Conservation (phyloP, 2,797 vertebrate genomes). For the Malurus splendens region DNA sequence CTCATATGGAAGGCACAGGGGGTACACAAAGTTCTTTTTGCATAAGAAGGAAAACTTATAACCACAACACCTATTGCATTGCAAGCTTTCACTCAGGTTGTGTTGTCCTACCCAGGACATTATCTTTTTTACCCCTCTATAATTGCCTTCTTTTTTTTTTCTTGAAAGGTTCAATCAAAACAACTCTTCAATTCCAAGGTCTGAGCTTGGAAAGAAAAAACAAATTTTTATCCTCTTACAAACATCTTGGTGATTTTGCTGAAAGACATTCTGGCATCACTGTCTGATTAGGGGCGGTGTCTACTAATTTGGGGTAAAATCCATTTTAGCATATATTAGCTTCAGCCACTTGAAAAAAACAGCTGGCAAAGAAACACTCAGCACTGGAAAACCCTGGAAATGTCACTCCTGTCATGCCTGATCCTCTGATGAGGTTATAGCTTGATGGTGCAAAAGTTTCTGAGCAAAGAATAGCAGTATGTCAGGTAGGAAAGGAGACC, state of each 20-base stretch:
- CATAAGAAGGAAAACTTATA: background rate
- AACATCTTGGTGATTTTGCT: background rate
- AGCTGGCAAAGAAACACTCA: background rate
- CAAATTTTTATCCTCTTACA: background rate
- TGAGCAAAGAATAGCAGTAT: background rate
- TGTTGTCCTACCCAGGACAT: background rate
- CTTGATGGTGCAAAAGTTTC: background rate
- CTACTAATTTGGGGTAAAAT: background rate
- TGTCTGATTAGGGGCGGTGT: background rate
- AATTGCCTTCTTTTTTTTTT: background rate
- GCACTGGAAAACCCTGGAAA: background rate
- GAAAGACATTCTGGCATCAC: background rate
- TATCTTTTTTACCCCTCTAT: background rate
- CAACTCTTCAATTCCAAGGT: background rate
- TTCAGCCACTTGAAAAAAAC: background rate
- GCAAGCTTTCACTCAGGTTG: background rate
- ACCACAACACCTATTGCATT: accelerated
- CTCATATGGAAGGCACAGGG: background rate
- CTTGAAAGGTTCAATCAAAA: background rate
- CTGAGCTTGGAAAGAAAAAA: background rate
- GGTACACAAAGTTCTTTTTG: background rate
- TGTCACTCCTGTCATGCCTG: background rate
- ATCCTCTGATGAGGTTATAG: background rate
- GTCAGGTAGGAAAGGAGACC: background rate
- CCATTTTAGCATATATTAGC: background rate